A percentile compares a stretch with the other conserved stretches of the same genome.
Evolutionary conservation across 2,797 vertebrate species (phyloP).

Genomic region (Natrix natrix): DNA sequence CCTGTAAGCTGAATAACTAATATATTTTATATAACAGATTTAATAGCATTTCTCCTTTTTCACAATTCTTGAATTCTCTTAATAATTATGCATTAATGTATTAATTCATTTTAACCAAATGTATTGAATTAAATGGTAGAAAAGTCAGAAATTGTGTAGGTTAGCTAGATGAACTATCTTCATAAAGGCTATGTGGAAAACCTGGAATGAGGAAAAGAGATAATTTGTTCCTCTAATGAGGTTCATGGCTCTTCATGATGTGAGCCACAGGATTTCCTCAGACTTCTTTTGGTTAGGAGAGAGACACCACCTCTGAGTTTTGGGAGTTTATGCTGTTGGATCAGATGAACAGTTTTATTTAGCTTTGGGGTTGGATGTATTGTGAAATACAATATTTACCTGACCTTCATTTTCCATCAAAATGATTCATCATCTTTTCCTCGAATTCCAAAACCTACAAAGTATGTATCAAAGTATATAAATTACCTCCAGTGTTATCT

Average conservation of each 20-base stretch:
- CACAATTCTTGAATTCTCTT: constrained; percentile 17
- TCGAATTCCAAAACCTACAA: constrained; percentile 1
- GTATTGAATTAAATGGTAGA: constrained; percentile 27
- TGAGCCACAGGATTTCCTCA: constrained; percentile 51
- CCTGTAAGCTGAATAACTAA: not conserved
- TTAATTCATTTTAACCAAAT: constrained; percentile 18
- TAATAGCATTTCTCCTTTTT: not conserved
- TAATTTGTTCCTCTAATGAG: constrained; percentile 66
- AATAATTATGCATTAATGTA: constrained; percentile 14
- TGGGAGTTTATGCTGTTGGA: not conserved
- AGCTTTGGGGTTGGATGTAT: fast-evolving
- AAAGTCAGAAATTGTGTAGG: constrained; percentile 36
- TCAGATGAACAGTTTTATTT: constrained; percentile 7
- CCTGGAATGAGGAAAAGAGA: constrained; percentile 59
- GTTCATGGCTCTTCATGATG: constrained; percentile 46
- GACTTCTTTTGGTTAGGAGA: constrained; percentile 9
- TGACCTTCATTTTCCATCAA: not conserved
- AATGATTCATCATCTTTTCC: not conserved
- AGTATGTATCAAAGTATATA: not conserved
- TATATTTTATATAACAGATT: not conserved
- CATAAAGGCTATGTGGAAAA: constrained; percentile 58
- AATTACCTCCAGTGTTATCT: not conserved
- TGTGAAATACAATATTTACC: not conserved
- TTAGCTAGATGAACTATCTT: constrained; percentile 42
- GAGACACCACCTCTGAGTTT: not conserved